Conservation (phyloP, 2,113 vertebrate species). For the Sinocyclocheilus anophthalmus region DNA sequence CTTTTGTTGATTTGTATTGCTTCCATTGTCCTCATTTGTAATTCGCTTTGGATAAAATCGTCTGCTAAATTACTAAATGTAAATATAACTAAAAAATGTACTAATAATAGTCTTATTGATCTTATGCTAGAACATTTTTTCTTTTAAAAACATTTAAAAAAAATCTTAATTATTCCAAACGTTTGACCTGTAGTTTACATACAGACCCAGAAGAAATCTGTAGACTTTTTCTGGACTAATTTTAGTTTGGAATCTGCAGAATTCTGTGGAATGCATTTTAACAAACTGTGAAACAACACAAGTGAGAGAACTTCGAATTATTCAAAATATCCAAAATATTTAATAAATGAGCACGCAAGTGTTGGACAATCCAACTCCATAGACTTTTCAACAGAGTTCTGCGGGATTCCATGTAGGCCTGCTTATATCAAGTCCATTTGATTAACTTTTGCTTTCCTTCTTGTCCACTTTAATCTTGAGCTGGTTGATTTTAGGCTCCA, state of each 20-base stretch:
- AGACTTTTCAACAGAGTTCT: neutral
- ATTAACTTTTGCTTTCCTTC: constrained; percentile 52
- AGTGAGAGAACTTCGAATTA: neutral
- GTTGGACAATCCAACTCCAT: neutral
- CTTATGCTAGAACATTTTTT: neutral
- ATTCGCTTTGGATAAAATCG: too few species aligned
- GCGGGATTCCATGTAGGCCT: neutral
- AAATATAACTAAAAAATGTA: neutral
- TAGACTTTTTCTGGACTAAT: neutral
- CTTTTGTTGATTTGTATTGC: too few species aligned
- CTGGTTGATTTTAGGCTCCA: constrained; percentile 56
- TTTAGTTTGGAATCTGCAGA: neutral
- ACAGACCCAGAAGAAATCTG: neutral
- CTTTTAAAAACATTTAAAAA: neutral
- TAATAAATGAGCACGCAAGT: neutral
- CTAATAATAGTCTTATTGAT: neutral
- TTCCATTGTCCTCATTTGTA: too few species aligned
- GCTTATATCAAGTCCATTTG: constrained; percentile 5
- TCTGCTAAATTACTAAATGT: too few species aligned
- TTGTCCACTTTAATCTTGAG: constrained; percentile 57
- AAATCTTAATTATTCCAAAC: neutral
- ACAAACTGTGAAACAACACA: neutral
- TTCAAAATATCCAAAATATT: neutral
- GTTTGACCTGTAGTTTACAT: neutral
- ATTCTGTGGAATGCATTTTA: neutral